phyloP scores from a whole-genome alignment of 2,888 invertebrate genomes.

The Acrobasis repandana region DNA sequence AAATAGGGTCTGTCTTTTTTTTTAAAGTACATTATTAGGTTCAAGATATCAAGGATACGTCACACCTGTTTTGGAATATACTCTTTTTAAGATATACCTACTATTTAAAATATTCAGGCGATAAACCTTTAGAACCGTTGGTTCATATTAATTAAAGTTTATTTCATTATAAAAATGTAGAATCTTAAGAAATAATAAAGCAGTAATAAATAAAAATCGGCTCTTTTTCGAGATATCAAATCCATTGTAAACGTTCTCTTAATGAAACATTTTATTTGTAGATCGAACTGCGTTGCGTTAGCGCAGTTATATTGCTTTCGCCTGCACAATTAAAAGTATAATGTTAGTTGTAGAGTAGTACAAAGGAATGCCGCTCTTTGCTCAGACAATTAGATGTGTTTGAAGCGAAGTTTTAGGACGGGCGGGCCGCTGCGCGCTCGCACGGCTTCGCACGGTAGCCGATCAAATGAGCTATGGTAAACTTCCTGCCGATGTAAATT shows the following conservation, averaged over 20 bases:
- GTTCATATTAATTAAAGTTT: no score
- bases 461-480: slow-evolving; percentile 78
- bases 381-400: slow-evolving; percentile 58
- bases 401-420: slow-evolving; percentile 5
- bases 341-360: slow-evolving; percentile 74
- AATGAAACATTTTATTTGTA: slow-evolving; percentile 77
- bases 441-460: slow-evolving; percentile 56
- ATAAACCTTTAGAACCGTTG: no score
- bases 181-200: no score
- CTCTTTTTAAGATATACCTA: no score
- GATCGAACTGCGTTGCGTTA: slow-evolving; percentile 61
- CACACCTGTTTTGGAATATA: no score
- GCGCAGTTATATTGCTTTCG: slow-evolving; percentile 67
- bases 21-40: no score
- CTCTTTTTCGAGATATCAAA: no score
- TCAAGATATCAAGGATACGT: no score
- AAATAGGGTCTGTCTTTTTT: no score
- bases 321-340: slow-evolving; percentile 77
- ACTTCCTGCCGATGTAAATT: slow-evolving; percentile 80
- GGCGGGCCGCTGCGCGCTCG: slow-evolving; percentile 24
- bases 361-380: slow-evolving; percentile 78
- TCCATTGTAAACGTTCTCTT: slow-evolving; percentile 31
- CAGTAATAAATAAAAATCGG: no score
- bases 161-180: no score
- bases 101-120: no score